A percentile compares a stretch with the other conserved stretches of the same genome.
Conservation (phyloP, 2,113 vertebrate genomes). For the Chaenocephalus aceratus region DNA sequence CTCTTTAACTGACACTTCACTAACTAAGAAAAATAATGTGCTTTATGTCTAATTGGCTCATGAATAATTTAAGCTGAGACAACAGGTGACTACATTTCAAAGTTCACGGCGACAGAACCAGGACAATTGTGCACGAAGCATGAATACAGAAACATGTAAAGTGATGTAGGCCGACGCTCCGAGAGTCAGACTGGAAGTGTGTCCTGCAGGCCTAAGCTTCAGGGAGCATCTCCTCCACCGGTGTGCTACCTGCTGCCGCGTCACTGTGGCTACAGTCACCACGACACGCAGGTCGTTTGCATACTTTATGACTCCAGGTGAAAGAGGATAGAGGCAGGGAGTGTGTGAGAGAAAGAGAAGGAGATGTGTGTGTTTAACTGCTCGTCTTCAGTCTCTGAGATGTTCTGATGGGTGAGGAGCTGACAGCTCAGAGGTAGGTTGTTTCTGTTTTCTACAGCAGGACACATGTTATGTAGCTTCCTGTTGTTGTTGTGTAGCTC, state of each 20-base stretch:
- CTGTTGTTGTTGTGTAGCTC: constrained; percentile 31
- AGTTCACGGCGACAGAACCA: constrained; percentile 8
- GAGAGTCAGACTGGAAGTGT: constrained; percentile 34
- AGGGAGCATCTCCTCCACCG: constrained; percentile 65
- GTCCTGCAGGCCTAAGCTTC: constrained; percentile 38
- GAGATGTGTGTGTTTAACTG: constrained; percentile 8
- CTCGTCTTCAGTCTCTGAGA: constrained; percentile 36
- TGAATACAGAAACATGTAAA: constrained; percentile 24
- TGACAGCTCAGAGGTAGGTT: constrained; percentile 70
- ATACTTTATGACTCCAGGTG: constrained; percentile 78
- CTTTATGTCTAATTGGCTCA: constrained; percentile 46
- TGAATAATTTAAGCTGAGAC: constrained; percentile 52
- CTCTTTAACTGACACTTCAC: constrained; percentile 24
- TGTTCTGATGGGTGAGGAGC: constrained; percentile 59
- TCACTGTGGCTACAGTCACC: constrained; percentile 70
- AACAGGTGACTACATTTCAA: constrained; percentile 45
- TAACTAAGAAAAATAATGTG: constrained; percentile 21
- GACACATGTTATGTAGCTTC: constrained; percentile 55
- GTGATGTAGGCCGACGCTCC: constrained; percentile 37
- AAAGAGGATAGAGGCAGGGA: constrained; percentile 48
- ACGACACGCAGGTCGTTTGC: constrained; percentile 78
- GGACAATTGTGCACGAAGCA: not conserved
- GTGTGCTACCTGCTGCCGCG: constrained; percentile 38
- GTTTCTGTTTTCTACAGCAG: constrained; percentile 52
- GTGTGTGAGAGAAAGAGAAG: not conserved